These are phyloP conservation scores for Halictus rubicundus DNA, from an alignment of 1,140 invertebrate genomes.

Conservation along the genomic window DNA sequence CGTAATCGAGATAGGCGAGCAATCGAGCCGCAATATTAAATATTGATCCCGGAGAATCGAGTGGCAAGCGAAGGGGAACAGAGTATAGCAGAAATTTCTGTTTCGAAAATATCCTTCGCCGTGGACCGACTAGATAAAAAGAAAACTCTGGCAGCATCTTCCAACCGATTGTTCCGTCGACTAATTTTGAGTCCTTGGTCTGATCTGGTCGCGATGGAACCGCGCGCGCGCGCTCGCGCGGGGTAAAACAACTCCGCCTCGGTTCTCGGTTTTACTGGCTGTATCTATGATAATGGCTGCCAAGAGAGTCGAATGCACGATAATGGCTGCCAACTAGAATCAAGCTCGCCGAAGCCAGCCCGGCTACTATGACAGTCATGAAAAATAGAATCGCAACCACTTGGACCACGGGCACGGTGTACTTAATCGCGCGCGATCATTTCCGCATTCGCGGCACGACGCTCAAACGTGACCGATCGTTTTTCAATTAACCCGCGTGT, in stretches of 20 bases:
- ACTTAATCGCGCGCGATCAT: background rate
- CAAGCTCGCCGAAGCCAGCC: conserved; percentile 12
- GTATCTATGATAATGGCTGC: conserved; percentile 51
- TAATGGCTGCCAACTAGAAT: conserved; percentile 58
- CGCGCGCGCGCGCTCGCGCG: conserved; percentile 8
- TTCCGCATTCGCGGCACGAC: background rate
- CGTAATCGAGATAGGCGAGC: too few species aligned
- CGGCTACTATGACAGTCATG: conserved; percentile 2
- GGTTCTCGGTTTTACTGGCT: conserved; percentile 50
- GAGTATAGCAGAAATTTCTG: background rate
- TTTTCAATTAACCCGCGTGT: background rate
- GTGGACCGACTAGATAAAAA: conserved; percentile 28
- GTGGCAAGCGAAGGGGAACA: background rate
- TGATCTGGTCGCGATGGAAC: conserved; percentile 5
- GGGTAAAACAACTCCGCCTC: conserved; percentile 17
- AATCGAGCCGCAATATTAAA: too few species aligned
- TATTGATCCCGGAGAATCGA: too few species aligned
- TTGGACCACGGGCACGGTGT: background rate
- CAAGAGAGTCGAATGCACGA: conserved; percentile 58
- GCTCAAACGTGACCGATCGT: background rate
- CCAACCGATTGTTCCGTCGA: conserved; percentile 14
- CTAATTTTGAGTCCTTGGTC: conserved; percentile 28
- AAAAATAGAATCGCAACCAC: conserved; percentile 34
- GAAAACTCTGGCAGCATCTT: conserved; percentile 51
- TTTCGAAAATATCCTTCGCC: background rate